These are phyloP conservation scores for Luperina testacea DNA, from an alignment of 2,888 invertebrate species.

Conservation along the genomic window DNA sequence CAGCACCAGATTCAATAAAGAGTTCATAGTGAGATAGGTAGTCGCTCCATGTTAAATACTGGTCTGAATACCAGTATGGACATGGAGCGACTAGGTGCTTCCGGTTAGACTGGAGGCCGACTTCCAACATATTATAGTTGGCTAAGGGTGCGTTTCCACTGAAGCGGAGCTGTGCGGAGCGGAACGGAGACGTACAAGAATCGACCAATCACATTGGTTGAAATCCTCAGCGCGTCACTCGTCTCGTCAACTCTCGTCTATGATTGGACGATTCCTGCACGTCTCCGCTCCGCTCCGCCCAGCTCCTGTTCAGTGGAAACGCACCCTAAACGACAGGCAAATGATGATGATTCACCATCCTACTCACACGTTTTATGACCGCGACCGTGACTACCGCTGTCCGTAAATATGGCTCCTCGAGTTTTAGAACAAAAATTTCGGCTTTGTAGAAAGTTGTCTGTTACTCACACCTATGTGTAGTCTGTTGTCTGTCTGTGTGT, in stretches of 20 bases:
- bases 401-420: not conserved
- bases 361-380: not conserved
- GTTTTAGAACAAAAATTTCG: not conserved
- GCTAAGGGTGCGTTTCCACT: too few species aligned
- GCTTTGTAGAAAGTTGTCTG: not conserved
- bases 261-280: too few species aligned
- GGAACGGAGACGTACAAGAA: too few species aligned
- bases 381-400: too few species aligned
- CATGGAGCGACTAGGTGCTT: not conserved
- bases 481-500: too few species aligned
- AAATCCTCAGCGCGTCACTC: too few species aligned
- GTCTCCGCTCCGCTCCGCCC: too few species aligned
- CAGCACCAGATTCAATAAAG: not conserved
- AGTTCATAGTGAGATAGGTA: not conserved
- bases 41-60: not conserved
- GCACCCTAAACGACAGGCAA: too few species aligned
- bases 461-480: not conserved
- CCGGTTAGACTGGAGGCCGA: not conserved
- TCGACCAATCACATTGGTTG: too few species aligned
- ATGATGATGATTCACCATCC: not conserved
- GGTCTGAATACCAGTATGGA: not conserved
- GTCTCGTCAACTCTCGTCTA: too few species aligned
- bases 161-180: too few species aligned
- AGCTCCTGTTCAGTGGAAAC: too few species aligned
- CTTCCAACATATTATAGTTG: not conserved